These are phyloP conservation scores for Musca domestica DNA, from an alignment of 1,140 invertebrate species.

Conservation along the genomic window DNA sequence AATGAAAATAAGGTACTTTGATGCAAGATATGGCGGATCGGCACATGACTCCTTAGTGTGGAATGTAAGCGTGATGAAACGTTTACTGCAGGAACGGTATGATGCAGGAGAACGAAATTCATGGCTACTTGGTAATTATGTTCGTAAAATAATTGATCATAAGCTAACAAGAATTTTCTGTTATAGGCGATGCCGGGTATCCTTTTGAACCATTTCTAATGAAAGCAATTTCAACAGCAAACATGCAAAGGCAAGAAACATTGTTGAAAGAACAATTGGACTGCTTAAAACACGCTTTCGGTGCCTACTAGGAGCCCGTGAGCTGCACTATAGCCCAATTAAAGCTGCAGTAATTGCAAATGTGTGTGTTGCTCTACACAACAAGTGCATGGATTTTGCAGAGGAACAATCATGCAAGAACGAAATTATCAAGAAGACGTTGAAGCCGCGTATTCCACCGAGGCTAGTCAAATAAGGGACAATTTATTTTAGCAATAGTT, in stretches of 20 bases:
- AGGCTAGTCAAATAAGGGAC: too few species aligned
- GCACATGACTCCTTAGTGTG: neutral
- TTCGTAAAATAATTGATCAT: neutral
- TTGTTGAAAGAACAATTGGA: conserved; percentile 13
- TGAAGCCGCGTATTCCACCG: neutral
- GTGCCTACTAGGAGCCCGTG: neutral
- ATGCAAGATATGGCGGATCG: neutral
- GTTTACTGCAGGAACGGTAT: neutral
- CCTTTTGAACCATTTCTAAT: conserved; percentile 14
- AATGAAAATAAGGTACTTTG: neutral
- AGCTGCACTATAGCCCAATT: neutral
- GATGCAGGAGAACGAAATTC: neutral
- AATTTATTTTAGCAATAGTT: too few species aligned
- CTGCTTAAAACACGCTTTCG: conserved; percentile 6
- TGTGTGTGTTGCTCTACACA: too few species aligned
- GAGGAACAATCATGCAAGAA: too few species aligned
- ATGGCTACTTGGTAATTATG: neutral
- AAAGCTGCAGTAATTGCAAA: neutral
- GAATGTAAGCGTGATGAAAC: neutral
- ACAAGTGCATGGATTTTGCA: too few species aligned
- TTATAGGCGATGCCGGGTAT: conserved; percentile 1
- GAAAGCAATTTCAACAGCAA: conserved; percentile 19
- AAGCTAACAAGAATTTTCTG: too few species aligned
- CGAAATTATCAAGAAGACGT: conserved; percentile 4
- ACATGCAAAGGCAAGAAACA: conserved; percentile 16